Evolutionary conservation across 2,888 invertebrate genomes (phyloP).

Genomic region (Folsomia candida): DNA sequence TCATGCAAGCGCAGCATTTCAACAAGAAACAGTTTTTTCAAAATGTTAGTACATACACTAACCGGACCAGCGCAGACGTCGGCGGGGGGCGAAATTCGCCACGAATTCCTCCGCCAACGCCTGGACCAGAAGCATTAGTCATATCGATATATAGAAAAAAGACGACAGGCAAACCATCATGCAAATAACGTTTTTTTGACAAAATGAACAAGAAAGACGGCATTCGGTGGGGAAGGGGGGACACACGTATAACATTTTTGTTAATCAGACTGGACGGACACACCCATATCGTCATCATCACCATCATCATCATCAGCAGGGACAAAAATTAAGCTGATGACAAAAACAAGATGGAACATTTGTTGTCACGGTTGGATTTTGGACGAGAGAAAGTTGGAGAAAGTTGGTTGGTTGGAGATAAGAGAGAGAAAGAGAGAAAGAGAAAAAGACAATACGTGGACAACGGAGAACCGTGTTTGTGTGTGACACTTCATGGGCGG

Average conservation of each 20-base stretch:
- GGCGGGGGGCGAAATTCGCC: too few relatives aligned
- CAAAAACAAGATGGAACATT: not conserved
- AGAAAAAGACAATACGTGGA: not conserved
- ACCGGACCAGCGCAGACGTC: too few relatives aligned
- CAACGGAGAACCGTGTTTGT: not conserved
- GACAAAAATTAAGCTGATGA: not conserved
- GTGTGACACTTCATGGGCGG: not conserved
- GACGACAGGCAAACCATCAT: not conserved
- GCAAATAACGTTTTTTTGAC: not conserved
- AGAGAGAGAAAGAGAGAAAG: not conserved
- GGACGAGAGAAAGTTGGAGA: not conserved
- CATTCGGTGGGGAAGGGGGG: conserved; percentile 7
- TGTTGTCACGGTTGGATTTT: not conserved
- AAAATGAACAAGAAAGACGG: conserved; percentile 16
- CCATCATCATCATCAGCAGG: not conserved
- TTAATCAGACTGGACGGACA: too few relatives aligned
- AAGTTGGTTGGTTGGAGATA: too few relatives aligned
- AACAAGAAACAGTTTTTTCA: not conserved
- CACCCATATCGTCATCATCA: not conserved
- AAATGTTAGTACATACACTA: not conserved
- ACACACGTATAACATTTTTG: not conserved
- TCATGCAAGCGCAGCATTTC: not conserved
- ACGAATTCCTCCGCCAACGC: too few relatives aligned
- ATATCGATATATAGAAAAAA: not conserved
- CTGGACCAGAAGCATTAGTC: not conserved